phyloP scores from a whole-genome alignment of 2,797 vertebrate genomes.

The Eleutherodactylus coqui region DNA sequence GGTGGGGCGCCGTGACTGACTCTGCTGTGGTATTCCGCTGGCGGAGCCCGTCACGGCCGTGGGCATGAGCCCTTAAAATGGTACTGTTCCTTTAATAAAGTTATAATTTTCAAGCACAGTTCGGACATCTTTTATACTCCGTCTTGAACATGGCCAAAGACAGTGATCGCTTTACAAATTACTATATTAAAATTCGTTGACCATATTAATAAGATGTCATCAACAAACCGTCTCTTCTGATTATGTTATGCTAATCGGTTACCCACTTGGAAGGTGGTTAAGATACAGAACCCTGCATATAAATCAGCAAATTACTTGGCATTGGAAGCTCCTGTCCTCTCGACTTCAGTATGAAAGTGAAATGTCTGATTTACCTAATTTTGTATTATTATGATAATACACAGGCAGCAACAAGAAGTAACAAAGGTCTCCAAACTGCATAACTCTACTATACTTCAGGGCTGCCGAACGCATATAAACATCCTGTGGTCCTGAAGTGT shows the following conservation, averaged over 20 bases:
- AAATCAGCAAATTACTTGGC: slow-evolving; percentile 15
- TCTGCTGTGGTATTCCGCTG: too few species aligned
- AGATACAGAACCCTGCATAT: slow-evolving; percentile 1
- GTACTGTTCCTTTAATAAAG: neutral
- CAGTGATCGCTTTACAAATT: neutral
- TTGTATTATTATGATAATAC: neutral
- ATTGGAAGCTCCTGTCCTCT: neutral
- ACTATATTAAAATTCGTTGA: neutral
- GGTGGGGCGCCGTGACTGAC: too few species aligned
- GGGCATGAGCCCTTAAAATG: too few species aligned
- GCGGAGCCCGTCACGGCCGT: too few species aligned
- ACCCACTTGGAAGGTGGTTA: neutral
- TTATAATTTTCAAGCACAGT: neutral
- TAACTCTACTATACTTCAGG: neutral
- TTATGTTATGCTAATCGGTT: slow-evolving; percentile 32
- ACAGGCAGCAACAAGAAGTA: neutral
- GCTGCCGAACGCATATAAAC: too few species aligned
- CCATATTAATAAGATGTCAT: slow-evolving; percentile 1
- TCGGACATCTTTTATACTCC: neutral
- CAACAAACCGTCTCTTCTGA: neutral
- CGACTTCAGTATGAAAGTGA: neutral
- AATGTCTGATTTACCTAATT: neutral
- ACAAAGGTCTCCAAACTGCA: neutral
- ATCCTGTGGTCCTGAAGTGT: too few species aligned
- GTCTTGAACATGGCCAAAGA: neutral